Evolutionary conservation across 2,888 invertebrate species (phyloP).

Genomic region (Microctonus aethiopoides): DNA sequence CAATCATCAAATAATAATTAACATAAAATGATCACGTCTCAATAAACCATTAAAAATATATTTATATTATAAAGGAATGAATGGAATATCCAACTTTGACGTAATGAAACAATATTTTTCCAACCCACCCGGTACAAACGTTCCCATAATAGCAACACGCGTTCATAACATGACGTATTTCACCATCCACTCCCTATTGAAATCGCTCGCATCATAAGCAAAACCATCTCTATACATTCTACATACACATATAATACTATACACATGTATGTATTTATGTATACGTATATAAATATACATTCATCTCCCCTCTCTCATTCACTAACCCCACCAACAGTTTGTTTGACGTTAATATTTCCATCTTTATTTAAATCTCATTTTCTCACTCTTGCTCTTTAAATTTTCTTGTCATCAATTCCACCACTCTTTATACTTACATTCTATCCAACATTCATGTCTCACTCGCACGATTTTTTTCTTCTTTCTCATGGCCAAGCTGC

Average conservation of each 20-base stretch:
- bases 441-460: too few relatives aligned
- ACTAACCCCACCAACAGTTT: neutral
- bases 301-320: neutral
- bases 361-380: conserved; percentile 2
- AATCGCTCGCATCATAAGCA: conserved; percentile 7
- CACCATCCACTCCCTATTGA: neutral
- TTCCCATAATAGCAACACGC: neutral
- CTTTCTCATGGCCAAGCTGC: conserved; percentile 38
- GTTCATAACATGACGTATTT: neutral
- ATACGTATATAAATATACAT: too few relatives aligned
- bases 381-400: conserved; percentile 13
- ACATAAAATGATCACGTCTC: too few relatives aligned
- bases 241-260: neutral
- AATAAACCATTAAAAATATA: too few relatives aligned
- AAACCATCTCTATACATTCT: neutral
- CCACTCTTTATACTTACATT: conserved; percentile 21
- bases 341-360: neutral
- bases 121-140: neutral
- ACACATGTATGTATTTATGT: too few relatives aligned
- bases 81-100: neutral
- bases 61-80: neutral
- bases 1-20: too few relatives aligned
- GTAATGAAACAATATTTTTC: neutral
- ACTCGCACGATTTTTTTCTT: conserved; percentile 26
- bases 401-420: conserved; percentile 27